phyloP scores from a whole-genome alignment of 1,140 invertebrate species.

The Brachionus asplanchnoidis region DNA sequence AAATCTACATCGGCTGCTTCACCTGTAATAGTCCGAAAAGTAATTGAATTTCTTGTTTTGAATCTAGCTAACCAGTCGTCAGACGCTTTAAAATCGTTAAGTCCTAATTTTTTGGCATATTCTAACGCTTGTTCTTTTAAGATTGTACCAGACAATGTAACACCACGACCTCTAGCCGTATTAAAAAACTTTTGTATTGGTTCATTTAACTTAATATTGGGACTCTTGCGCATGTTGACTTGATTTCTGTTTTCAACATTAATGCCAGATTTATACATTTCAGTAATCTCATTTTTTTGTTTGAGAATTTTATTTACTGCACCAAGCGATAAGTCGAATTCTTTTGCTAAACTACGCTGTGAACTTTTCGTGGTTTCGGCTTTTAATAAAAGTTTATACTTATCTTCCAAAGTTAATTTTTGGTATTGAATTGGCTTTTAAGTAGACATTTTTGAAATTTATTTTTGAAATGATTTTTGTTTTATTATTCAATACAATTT shows the following conservation, averaged over 20 bases:
- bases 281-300: no score
- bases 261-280: neutral
- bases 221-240: neutral
- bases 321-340: neutral
- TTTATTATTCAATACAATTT: neutral
- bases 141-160: neutral
- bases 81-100: no score
- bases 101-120: neutral
- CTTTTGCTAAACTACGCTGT: neutral
- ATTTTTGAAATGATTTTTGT: neutral
- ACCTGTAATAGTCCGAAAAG: no score
- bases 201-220: neutral
- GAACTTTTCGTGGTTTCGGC: neutral
- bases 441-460: neutral
- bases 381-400: neutral
- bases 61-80: no score
- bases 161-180: neutral
- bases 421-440: neutral
- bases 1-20: no score
- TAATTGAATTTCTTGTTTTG: no score
- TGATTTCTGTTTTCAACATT: neutral
- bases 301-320: neutral
- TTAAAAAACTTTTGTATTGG: neutral
- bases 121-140: neutral
- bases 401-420: neutral